These are phyloP conservation scores for Donacobius atricapilla DNA, from an alignment of 2,113 vertebrate species.

Conservation along the genomic window DNA sequence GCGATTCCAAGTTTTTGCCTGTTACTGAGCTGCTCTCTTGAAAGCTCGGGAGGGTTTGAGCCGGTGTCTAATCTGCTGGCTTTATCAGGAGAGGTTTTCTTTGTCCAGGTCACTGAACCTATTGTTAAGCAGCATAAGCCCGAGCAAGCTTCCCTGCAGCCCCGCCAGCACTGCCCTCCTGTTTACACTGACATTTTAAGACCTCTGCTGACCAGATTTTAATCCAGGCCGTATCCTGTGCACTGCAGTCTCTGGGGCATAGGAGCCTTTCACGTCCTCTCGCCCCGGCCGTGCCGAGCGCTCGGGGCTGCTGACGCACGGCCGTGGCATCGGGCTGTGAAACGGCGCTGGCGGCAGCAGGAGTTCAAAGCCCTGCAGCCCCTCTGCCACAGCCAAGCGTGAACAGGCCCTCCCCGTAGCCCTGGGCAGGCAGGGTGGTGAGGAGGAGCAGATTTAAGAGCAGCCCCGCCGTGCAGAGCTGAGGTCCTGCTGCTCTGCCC, in stretches of 20 bases:
- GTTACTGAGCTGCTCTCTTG: not conserved
- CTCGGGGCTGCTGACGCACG: not conserved
- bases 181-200: constrained; percentile 51
- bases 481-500: not conserved
- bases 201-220: constrained; percentile 54
- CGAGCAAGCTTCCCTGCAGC: not conserved
- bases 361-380: not conserved
- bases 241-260: constrained; percentile 35
- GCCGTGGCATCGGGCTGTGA: not conserved
- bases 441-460: not conserved
- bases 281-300: fast-evolving
- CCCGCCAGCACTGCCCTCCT: constrained; percentile 39
- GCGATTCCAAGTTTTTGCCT: not conserved
- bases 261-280: not conserved
- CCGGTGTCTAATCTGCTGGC: not conserved
- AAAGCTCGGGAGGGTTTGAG: not conserved
- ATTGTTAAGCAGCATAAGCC: constrained; percentile 50
- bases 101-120: constrained; percentile 53
- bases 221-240: constrained; percentile 37
- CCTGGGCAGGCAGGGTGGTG: not conserved
- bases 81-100: constrained; percentile 38
- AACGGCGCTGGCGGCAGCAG: not conserved
- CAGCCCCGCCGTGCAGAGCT: not conserved
- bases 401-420: not conserved
- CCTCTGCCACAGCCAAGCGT: not conserved